Base-by-base conservation (phyloP, 1,140 invertebrate species). In the Hylaeus anthracinus region DNA sequence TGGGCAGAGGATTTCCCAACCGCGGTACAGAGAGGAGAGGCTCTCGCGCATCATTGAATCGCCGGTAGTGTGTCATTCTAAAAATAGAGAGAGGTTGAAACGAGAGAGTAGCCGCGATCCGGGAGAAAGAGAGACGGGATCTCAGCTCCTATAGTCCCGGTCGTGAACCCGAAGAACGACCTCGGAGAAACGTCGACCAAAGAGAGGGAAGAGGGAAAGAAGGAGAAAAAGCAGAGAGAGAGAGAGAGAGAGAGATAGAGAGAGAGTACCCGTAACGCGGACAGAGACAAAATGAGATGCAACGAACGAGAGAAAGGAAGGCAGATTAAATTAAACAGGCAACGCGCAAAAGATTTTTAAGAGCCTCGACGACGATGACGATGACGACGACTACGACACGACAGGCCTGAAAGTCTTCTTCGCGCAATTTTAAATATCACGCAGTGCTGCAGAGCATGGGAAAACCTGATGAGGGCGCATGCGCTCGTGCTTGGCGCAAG, bases 41-140 rank as follows among this genome's bases (percentile, higher is more conserved):
- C 82, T 81, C 86, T 85, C 85, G 88, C 87, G 89, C 88, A 85
- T 86, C 86, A 89, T 82, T 90, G 87, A 91, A 91, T 92, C 89
- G 87, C 91, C 51, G 90, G 87, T 90, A 93, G 90, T 92, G 91
- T 92, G 91, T 93, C 91, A 92, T 90, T 90, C 92, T 93, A 93
- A 92, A 93, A 93, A 93, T 93, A 93, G 88, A 83, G 79, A 92
- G 88, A 88, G 80, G 81, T 87, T 87, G 84, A 88, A 91, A 87
- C 60, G 86, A 87, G 85, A 80, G 78, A 81, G 63, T 73, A 79
- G 78, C 71, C 71, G 56, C 55, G 69, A 82, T 67, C 82, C 61
- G 69, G 48, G 51, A 78, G 70, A 77, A 48, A 77, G 77, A 83
- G 78, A 75, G 80, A 78, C 72, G 83, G 86, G 81, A 82, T 84